A percentile compares a stretch with the other conserved stretches of the same genome.
These are phyloP conservation scores for Grantiella picta DNA, from an alignment of 2,113 vertebrate species.

Conservation along the genomic window DNA sequence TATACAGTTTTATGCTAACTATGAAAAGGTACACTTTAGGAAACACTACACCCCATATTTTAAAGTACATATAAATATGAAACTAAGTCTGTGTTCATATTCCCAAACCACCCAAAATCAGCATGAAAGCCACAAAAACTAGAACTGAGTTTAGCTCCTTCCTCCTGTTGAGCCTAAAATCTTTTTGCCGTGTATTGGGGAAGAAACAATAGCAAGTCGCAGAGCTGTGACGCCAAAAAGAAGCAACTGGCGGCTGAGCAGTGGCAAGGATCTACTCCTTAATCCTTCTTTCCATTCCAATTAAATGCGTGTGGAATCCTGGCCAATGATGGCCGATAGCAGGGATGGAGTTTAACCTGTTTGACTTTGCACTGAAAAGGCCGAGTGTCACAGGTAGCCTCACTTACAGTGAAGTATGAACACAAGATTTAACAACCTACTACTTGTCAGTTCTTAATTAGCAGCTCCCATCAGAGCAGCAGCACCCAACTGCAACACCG, in stretches of 20 bases:
- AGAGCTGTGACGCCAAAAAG: background rate
- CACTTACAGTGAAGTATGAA: background rate
- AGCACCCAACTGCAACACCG: constrained; percentile 28
- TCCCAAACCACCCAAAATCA: background rate
- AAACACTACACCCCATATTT: background rate
- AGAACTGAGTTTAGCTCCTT: background rate
- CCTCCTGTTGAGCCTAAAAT: background rate
- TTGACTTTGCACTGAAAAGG: constrained; percentile 32
- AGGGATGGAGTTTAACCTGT: constrained; percentile 45
- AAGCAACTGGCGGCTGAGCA: background rate
- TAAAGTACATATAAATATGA: background rate
- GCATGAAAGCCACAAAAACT: background rate
- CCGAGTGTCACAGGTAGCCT: background rate
- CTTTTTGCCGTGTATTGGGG: background rate
- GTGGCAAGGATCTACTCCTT: background rate
- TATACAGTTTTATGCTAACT: background rate
- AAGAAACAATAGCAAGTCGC: background rate
- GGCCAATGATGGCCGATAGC: background rate
- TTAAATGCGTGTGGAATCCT: background rate
- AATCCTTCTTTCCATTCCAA: background rate
- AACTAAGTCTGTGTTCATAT: background rate
- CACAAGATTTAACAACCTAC: constrained; percentile 18
- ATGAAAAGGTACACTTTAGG: background rate
- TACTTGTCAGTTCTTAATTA: constrained; percentile 60
- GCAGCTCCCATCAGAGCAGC: constrained; percentile 41